phyloP scores from a whole-genome alignment of 2,113 vertebrate species.

The Neomonachus schauinslandi region DNA sequence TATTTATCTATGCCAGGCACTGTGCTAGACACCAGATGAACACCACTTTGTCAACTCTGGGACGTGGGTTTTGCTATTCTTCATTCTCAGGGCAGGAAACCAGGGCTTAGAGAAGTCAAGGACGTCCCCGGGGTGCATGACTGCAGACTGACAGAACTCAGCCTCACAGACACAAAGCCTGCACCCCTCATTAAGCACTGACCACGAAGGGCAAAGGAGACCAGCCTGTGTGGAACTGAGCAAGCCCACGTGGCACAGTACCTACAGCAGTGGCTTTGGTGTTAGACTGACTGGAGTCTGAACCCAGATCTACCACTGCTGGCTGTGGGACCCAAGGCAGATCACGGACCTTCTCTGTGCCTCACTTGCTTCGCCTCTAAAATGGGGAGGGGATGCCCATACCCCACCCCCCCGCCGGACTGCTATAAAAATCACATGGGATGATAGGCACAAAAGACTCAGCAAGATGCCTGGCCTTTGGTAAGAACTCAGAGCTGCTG shows the following conservation, averaged over 20 bases:
- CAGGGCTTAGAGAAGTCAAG: not conserved
- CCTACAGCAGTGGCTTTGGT: not conserved
- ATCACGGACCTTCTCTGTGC: no score
- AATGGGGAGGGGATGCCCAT: not conserved
- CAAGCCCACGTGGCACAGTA: rapidly evolving
- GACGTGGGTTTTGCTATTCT: not conserved
- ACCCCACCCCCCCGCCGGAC: not conserved
- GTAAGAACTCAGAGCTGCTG: not conserved
- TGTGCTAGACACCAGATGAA: not conserved
- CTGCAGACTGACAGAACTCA: not conserved
- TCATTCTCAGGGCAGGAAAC: not conserved
- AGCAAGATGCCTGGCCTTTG: rapidly evolving
- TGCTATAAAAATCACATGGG: rapidly evolving
- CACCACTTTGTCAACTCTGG: not conserved
- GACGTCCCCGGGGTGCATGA: not conserved
- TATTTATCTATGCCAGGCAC: not conserved
- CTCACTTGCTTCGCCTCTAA: not conserved
- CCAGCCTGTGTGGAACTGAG: not conserved
- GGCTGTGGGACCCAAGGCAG: not conserved
- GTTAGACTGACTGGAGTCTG: not conserved
- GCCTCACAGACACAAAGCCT: not conserved
- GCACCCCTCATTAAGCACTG: not conserved
- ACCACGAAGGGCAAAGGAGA: not conserved
- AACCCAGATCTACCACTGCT: not conserved
- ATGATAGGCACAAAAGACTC: not conserved